phyloP scores from a whole-genome alignment of 2,888 invertebrate species.

The Adineta ricciae region DNA sequence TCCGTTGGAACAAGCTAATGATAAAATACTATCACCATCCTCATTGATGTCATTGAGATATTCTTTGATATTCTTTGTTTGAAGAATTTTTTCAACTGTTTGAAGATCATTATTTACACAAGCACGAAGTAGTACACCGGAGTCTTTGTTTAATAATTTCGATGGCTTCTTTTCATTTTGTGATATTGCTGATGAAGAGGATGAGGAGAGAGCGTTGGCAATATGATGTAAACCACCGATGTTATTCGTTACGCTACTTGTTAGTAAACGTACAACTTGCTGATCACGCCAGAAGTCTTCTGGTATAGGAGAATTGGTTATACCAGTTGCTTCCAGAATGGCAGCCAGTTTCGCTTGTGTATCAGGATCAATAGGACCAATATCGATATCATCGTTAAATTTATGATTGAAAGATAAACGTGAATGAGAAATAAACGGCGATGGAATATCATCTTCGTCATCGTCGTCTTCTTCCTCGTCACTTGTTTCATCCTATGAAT shows the following conservation, averaged over 20 bases:
- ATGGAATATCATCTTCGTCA: not conserved
- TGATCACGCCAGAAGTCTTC: conserved; percentile 3
- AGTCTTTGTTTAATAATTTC: not conserved
- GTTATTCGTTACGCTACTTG: not conserved
- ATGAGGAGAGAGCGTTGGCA: not conserved
- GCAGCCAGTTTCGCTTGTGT: not conserved
- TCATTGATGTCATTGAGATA: conserved; percentile 18
- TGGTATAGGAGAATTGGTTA: not conserved
- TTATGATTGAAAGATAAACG: not conserved
- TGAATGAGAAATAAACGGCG: not conserved
- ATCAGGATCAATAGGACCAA: not conserved
- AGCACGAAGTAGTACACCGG: conserved; percentile 1
- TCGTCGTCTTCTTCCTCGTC: not conserved
- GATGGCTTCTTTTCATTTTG: not conserved
- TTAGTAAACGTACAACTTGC: conserved; percentile 9
- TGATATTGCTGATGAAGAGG: not conserved
- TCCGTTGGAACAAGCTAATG: conserved; percentile 29
- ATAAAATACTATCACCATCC: conserved; percentile 29
- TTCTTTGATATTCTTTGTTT: not conserved
- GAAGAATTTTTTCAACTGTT: not conserved
- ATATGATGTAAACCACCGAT: not conserved
- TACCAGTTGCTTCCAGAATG: not conserved
- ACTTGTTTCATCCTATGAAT: not conserved
- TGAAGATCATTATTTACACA: conserved; percentile 11
- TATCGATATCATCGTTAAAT: not conserved